Conservation (phyloP, 2,113 vertebrate genomes). For the Tachycineta bicolor region DNA sequence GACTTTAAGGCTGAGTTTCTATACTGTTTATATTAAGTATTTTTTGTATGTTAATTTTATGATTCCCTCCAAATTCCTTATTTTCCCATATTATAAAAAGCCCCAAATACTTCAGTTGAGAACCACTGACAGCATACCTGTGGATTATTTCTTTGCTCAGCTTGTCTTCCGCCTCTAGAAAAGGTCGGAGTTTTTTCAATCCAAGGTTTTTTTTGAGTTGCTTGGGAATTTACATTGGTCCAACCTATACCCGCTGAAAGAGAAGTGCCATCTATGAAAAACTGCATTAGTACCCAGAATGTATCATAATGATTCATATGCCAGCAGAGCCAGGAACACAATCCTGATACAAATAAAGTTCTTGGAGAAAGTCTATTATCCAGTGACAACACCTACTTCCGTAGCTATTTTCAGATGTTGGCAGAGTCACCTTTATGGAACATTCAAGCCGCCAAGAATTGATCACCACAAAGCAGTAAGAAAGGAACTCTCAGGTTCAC, state of each 20-base stretch:
- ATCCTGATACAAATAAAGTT: background rate
- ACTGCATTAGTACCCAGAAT: background rate
- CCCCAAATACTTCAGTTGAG: background rate
- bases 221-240: slow-evolving; percentile 88
- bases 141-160: slow-evolving; percentile 83
- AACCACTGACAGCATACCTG: slow-evolving; percentile 78
- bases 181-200: slow-evolving; percentile 82
- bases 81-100: background rate
- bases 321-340: background rate
- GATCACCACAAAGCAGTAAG: background rate
- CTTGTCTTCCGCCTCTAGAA: slow-evolving; percentile 84
- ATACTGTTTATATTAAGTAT: background rate
- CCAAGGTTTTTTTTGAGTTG: slow-evolving; percentile 87
- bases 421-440: background rate
- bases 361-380: background rate
- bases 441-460: background rate
- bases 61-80: background rate
- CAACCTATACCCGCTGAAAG: slow-evolving; percentile 78
- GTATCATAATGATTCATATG: background rate
- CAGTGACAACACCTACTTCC: background rate
- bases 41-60: background rate
- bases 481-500: background rate
- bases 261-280: slow-evolving; percentile 1
- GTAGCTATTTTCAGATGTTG: background rate
- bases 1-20: background rate